Evolutionary conservation across 2,797 vertebrate genomes (phyloP).

Genomic region (Aulostomus chinensis): DNA sequence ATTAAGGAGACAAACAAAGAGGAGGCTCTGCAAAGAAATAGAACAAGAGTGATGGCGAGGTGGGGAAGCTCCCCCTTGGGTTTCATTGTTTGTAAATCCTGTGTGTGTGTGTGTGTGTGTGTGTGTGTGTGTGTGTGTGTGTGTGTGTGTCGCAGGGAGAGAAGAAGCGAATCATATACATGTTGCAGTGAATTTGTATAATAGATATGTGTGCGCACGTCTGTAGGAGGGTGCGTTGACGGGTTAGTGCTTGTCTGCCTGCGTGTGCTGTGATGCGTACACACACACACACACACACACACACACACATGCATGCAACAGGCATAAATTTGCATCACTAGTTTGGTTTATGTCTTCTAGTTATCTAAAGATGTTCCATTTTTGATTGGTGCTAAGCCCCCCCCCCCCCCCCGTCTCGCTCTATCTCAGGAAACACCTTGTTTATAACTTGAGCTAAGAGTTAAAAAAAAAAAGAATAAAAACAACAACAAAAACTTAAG

Average conservation of each 20-base stretch:
- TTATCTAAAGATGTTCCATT: neutral
- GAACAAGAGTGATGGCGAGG: conserved; percentile 45
- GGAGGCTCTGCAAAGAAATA: conserved; percentile 44
- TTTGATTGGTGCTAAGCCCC: too few relatives aligned
- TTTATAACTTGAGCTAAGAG: too few relatives aligned
- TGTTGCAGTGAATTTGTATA: neutral
- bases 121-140: conserved; percentile 10
- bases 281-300: neutral
- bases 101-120: too few relatives aligned
- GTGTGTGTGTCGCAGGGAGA: conserved; percentile 4
- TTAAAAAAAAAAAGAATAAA: too few relatives aligned
- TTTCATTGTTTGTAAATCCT: conserved; percentile 48
- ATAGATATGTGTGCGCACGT: neutral
- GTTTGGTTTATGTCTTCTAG: neutral
- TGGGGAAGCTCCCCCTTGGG: conserved; percentile 33
- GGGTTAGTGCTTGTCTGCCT: neutral
- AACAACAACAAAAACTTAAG: too few relatives aligned
- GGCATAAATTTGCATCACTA: neutral
- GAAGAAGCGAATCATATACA: conserved; percentile 1
- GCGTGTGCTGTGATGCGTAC: too few relatives aligned
- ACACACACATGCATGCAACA: neutral
- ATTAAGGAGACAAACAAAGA: conserved; percentile 70
- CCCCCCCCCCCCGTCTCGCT: too few relatives aligned
- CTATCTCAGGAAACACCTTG: too few relatives aligned
- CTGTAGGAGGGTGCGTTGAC: too few relatives aligned